phyloP scores from a whole-genome alignment of 2,113 vertebrate genomes.

The Diphyllodes magnificus region DNA sequence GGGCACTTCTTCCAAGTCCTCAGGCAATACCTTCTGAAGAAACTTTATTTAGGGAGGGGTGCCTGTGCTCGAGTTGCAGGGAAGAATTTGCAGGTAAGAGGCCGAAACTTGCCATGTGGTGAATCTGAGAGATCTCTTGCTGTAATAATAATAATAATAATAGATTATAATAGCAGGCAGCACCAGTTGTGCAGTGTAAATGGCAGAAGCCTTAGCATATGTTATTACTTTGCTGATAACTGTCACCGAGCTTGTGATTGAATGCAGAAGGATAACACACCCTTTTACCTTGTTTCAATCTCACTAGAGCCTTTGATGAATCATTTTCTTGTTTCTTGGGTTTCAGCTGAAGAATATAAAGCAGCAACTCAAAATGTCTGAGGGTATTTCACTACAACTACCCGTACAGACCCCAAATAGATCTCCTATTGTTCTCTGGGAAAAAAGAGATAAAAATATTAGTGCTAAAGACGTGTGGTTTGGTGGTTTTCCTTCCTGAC shows the following conservation, averaged over 20 bases:
- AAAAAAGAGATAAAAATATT: not conserved
- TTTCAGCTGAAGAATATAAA: not conserved
- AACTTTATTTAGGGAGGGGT: not conserved
- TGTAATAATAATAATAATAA: not conserved
- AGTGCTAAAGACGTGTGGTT: not conserved
- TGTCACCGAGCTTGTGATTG: not conserved
- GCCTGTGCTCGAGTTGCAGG: rapidly evolving
- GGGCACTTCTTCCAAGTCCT: not conserved
- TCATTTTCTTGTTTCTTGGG: not conserved
- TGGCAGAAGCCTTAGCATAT: not conserved
- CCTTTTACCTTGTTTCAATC: not conserved
- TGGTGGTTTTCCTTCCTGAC: not conserved
- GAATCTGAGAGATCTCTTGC: not conserved
- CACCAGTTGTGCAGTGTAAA: rapidly evolving
- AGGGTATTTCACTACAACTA: not conserved
- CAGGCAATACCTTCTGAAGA: not conserved
- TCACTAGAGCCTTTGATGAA: not conserved
- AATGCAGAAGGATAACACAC: not conserved
- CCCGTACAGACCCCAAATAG: not conserved
- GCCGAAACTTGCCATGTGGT: not conserved
- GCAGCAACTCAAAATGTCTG: not conserved
- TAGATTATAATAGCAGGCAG: not conserved
- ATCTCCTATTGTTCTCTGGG: not conserved
- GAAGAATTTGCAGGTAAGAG: not conserved
- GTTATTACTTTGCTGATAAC: not conserved